Evolutionary conservation across 2,797 vertebrate genomes (phyloP), one percentile per base, ranked within the genome.

Genomic region (Lycodopsis pacificus): DNA sequence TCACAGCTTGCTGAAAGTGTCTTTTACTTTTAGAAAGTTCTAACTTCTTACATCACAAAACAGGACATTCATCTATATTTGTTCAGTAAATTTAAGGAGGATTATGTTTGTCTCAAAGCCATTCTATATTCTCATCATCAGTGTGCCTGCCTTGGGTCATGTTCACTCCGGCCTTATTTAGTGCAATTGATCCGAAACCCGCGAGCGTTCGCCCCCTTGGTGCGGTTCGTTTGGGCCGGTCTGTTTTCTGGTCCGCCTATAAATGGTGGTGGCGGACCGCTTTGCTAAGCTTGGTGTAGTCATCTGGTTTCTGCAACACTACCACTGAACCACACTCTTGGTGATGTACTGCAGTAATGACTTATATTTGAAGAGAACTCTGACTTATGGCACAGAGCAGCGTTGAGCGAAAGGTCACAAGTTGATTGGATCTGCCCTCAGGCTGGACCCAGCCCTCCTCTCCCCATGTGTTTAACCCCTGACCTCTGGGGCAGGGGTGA

Each of bases 401-500:
- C 49, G 20, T 2, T 30, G 38, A 69, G 48, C 1, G 1, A 79
- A 63, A 86, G 85, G 76, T 85, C 73, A 80, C 1, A 56, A 48
- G 63, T 64, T 65, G 64, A 54, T n/a, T 32, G 0, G 27, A 46
- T 58, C 44, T 20, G 56, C 46, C 34, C 59, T 69, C 32, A 44
- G 42, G 30, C 56, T 4, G 19, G 61, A 79, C 59, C 40, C 80
- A n/a, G 61, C 20, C 59, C 53, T n/a, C 57, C 54, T 69, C 46
- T 13, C 46, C 67, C 64, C 30, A 46, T 90, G 72, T 87, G 51
- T 83, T 90, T 89, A 86, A 90, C 88, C 80, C 13, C 53, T 86
- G 77, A 88, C 88, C 83, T 73, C 56, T n/a, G 67, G 84, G 85
- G 25, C 78, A 73, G 67, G 87, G 87, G 67, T 88, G 59, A 88